Percentiles rank a stretch among this genome's conserved stretches.
Evolutionary conservation across 1,140 invertebrate species (phyloP).

Genomic region (Drosophila neocordata): DNA sequence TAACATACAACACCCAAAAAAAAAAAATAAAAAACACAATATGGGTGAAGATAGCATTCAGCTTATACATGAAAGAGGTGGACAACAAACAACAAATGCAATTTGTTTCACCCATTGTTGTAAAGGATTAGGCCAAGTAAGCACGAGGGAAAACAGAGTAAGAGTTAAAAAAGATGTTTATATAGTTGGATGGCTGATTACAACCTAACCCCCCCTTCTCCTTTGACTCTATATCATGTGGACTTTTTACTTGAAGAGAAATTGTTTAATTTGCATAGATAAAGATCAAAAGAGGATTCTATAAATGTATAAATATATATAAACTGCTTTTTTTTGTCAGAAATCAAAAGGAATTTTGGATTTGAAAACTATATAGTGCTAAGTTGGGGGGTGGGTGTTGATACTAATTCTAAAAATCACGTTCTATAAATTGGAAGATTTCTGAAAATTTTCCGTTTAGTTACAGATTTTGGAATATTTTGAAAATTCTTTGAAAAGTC

Average conservation of each 20-base stretch:
- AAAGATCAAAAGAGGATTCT: not conserved
- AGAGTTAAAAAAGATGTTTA: not conserved
- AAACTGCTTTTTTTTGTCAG: too few species aligned
- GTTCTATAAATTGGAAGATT: too few species aligned
- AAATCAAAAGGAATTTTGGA: too few species aligned
- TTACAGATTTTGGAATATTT: too few species aligned
- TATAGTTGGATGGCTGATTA: not conserved
- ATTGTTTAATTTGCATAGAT: slow-evolving; percentile 4
- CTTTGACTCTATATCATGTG: not conserved
- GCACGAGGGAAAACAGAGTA: slow-evolving; percentile 12
- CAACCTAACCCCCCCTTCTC: too few species aligned
- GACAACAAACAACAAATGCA: slow-evolving; percentile 50
- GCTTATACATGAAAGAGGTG: slow-evolving; percentile 49
- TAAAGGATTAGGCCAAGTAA: slow-evolving; percentile 17
- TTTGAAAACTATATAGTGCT: too few species aligned
- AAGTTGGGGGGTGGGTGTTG: too few species aligned
- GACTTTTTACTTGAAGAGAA: not conserved
- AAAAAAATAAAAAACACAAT: slow-evolving; percentile 26
- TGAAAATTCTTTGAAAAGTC: too few species aligned
- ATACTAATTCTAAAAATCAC: too few species aligned
- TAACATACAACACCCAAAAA: too few species aligned
- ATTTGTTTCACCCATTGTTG: slow-evolving; percentile 54
- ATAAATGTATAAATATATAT: too few species aligned
- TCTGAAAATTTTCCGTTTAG: too few species aligned
- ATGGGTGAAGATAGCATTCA: slow-evolving; percentile 38